A percentile compares a stretch with the other conserved stretches of the same genome.
Conservation (phyloP, 2,113 vertebrate species). For the Eurypyga helias region DNA sequence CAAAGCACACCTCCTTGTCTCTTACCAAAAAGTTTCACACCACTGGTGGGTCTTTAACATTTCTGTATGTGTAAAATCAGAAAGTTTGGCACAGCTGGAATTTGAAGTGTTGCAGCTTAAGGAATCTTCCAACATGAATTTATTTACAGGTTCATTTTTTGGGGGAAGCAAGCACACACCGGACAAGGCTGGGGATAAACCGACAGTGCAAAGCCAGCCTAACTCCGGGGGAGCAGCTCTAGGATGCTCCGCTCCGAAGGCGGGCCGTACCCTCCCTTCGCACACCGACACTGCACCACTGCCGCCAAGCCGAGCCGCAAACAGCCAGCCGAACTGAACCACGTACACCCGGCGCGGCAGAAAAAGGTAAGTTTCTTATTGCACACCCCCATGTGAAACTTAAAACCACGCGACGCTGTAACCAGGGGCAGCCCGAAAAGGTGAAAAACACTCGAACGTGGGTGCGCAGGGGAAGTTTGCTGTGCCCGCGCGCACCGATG, state of each 20-base stretch:
- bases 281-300: not conserved
- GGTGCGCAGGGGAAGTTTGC: not conserved
- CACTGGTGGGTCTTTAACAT: not conserved
- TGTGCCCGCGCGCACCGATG: not conserved
- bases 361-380: no score
- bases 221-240: not conserved
- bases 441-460: not conserved
- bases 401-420: not conserved
- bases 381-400: not conserved
- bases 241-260: fast-evolving
- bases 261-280: no score
- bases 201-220: not conserved
- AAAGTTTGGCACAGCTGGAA: not conserved
- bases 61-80: fast-evolving
- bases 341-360: fast-evolving
- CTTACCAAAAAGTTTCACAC: not conserved
- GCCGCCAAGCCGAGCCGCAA: fast-evolving
- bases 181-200: fast-evolving
- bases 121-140: not conserved
- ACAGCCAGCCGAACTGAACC: not conserved
- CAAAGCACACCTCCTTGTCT: not conserved
- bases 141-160: not conserved
- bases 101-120: not conserved
- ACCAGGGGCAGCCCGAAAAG: not conserved
- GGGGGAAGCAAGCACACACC: not conserved